Percentiles rank a stretch among this genome's conserved stretches.
These are phyloP conservation scores for Corythoichthys intestinalis DNA, from an alignment of 2,113 vertebrate genomes.

Conservation along the genomic window DNA sequence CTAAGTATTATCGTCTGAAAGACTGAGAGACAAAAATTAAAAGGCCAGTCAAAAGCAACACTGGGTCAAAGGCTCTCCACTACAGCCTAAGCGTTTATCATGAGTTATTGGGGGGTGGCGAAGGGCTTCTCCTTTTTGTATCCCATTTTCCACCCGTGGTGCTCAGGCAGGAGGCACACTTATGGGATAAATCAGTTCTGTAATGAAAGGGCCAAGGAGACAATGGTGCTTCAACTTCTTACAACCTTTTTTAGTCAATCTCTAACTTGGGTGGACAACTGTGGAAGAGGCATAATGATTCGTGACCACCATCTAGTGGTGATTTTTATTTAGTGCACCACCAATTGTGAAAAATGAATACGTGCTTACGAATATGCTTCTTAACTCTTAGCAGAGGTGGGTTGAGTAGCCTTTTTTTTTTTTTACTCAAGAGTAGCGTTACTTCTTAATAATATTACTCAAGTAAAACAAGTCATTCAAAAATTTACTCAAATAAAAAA, in stretches of 20 bases:
- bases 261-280: conserved; percentile 44
- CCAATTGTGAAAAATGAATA: neutral
- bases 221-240: conserved; percentile 21
- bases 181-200: conserved; percentile 44
- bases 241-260: conserved; percentile 14
- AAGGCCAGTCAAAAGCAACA: too few relatives aligned
- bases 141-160: conserved; percentile 52
- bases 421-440: too few relatives aligned
- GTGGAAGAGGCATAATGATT: conserved; percentile 33
- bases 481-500: too few relatives aligned
- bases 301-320: conserved; percentile 64
- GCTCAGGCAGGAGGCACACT: conserved; percentile 38
- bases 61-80: conserved; percentile 53
- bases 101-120: neutral
- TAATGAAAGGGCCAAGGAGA: conserved; percentile 11
- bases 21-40: too few relatives aligned
- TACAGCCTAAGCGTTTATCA: conserved; percentile 20
- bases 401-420: too few relatives aligned
- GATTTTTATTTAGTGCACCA: conserved; percentile 19
- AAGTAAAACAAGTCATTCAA: too few relatives aligned
- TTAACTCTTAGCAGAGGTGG: too few relatives aligned
- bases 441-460: too few relatives aligned
- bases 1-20: too few relatives aligned
- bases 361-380: too few relatives aligned
- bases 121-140: conserved; percentile 32